Percentiles rank a stretch among this genome's conserved stretches.
These are phyloP conservation scores for Drosophila quadrilineata DNA, from an alignment of 1,140 invertebrate species.

Conservation along the genomic window DNA sequence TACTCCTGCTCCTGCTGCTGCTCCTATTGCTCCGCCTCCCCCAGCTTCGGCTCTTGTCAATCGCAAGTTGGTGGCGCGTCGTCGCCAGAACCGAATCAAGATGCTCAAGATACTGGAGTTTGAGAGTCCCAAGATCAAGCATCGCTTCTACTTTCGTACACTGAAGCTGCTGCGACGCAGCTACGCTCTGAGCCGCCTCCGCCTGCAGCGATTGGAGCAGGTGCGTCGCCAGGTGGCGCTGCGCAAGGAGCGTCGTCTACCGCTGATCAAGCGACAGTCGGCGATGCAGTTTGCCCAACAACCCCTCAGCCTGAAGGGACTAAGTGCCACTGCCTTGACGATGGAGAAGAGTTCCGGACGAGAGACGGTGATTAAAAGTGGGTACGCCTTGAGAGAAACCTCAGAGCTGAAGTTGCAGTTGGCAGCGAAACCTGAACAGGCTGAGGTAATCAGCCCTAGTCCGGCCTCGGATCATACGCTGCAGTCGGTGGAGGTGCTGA, in stretches of 20 bases:
- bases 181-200: slow-evolving; percentile 13
- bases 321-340: slow-evolving; percentile 37
- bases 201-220: slow-evolving; percentile 25
- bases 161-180: slow-evolving; percentile 37
- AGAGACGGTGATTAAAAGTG: slow-evolving; percentile 65
- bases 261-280: slow-evolving; percentile 56
- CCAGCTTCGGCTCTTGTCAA: slow-evolving; percentile 32
- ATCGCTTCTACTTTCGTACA: slow-evolving; percentile 55
- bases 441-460: too few relatives aligned
- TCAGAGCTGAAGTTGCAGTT: background rate
- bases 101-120: slow-evolving; percentile 64
- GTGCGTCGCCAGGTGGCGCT: slow-evolving; percentile 35
- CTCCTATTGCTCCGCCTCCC: background rate
- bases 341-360: slow-evolving; percentile 11
- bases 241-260: slow-evolving; percentile 51
- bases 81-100: slow-evolving; percentile 61
- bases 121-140: slow-evolving; percentile 63
- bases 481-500: slow-evolving; percentile 48
- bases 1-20: background rate
- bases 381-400: background rate
- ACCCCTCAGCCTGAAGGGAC: slow-evolving; percentile 33
- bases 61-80: slow-evolving; percentile 39
- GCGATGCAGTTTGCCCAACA: slow-evolving; percentile 30
- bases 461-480: slow-evolving; percentile 30
- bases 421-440: too few relatives aligned